Evolutionary conservation across 1,140 invertebrate genomes (phyloP).

Genomic region (silkworm (Bombyx mori)): DNA sequence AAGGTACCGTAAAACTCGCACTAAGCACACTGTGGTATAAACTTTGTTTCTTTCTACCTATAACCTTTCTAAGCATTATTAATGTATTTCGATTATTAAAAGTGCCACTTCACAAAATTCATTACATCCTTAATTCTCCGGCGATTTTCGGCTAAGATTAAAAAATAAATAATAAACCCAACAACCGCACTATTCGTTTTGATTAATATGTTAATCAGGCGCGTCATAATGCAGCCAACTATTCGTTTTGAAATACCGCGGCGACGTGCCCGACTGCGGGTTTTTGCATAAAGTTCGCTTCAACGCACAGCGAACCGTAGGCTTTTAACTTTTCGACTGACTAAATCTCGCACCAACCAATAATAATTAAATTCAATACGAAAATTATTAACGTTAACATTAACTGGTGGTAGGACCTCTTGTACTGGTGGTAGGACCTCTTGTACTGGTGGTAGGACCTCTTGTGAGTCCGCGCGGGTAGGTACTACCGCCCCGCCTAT

Average conservation of each 20-base stretch:
- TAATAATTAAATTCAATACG: too few relatives aligned
- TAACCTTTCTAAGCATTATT: background rate
- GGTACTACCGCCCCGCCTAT: too few relatives aligned
- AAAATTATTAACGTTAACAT: too few relatives aligned
- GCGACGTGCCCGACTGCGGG: background rate
- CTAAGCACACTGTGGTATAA: too few relatives aligned
- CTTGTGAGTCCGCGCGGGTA: too few relatives aligned
- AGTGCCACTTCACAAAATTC: background rate
- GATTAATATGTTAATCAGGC: constrained; percentile 4
- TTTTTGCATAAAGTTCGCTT: constrained; percentile 1
- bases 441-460: too few relatives aligned
- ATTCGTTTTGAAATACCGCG: background rate
- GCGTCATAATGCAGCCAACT: constrained; percentile 2
- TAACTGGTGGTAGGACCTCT: too few relatives aligned
- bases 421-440: too few relatives aligned
- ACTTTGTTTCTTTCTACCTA: background rate
- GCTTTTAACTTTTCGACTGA: background rate
- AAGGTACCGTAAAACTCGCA: too few relatives aligned
- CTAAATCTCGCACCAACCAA: too few relatives aligned
- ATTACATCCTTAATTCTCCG: background rate
- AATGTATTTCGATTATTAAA: background rate
- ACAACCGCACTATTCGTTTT: background rate
- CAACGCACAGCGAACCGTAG: background rate
- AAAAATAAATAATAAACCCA: too few relatives aligned
- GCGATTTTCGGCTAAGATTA: background rate